Evolutionary conservation across 2,113 vertebrate genomes (phyloP).

Genomic region (Erythrolamprus reginae): DNA sequence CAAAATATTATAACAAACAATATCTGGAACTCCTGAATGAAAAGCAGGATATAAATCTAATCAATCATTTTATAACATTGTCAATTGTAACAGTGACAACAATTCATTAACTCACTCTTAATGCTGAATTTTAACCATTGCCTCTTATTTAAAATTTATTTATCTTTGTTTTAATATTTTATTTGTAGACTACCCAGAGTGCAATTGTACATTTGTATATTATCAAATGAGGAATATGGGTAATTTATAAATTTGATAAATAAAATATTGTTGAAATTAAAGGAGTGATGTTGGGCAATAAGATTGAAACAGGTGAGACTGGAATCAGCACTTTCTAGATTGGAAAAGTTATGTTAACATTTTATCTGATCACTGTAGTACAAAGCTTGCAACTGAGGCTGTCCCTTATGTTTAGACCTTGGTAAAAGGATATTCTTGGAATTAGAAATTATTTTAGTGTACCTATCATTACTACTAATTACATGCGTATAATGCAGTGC

Average conservation of each 20-base stretch:
- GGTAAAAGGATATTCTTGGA: not conserved
- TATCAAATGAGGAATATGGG: not conserved
- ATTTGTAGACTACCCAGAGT: no score
- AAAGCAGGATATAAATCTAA: not conserved
- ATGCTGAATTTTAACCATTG: not conserved
- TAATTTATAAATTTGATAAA: no score
- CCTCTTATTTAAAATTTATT: not conserved
- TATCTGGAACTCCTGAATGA: not conserved
- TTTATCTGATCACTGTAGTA: not conserved
- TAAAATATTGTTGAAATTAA: not conserved
- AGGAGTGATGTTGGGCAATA: not conserved
- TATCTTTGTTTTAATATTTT: not conserved
- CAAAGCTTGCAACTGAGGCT: not conserved
- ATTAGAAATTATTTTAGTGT: not conserved
- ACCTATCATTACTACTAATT: not conserved
- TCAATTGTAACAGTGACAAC: no score
- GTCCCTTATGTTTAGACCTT: not conserved
- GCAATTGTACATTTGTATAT: no score
- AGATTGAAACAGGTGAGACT: not conserved
- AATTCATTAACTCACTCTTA: not conserved
- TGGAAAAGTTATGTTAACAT: not conserved
- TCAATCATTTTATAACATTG: no score
- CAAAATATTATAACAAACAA: not conserved
- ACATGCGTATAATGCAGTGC: no score
- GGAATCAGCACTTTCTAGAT: not conserved